Percentiles rank a stretch among this genome's conserved stretches.
Evolutionary conservation across 1,140 invertebrate species (phyloP).

Genomic region (Brachionus rubens): DNA sequence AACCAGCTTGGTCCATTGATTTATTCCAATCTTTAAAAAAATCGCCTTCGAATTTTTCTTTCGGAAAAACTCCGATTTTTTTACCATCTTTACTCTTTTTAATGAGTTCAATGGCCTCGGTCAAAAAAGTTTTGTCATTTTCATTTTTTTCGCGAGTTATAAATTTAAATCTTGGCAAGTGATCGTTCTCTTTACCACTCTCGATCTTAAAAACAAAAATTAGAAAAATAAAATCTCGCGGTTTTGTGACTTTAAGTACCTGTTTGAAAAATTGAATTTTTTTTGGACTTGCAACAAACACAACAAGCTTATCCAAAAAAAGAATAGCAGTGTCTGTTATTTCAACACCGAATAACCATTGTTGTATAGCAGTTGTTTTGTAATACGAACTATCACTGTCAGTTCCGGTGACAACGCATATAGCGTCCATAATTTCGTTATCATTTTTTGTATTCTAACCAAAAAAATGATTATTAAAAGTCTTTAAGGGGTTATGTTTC

Average conservation of each 20-base stretch:
- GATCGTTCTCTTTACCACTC: slow-evolving; percentile 44
- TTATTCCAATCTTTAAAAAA: slow-evolving; percentile 47
- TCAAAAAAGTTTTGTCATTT: slow-evolving; percentile 6
- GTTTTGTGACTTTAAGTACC: background rate
- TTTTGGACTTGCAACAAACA: slow-evolving; percentile 37
- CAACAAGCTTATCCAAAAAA: slow-evolving; percentile 33
- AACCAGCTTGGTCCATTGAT: background rate
- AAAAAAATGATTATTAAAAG: background rate
- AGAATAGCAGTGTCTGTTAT: slow-evolving; percentile 42
- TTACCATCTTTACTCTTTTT: slow-evolving; percentile 41
- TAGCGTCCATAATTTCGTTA: slow-evolving; percentile 23
- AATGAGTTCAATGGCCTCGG: slow-evolving; percentile 29
- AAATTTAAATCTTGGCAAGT: slow-evolving; percentile 42
- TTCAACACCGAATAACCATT: slow-evolving; percentile 40
- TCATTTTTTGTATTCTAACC: slow-evolving; percentile 19
- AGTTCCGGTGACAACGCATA: slow-evolving; percentile 37
- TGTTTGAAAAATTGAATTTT: slow-evolving; percentile 44
- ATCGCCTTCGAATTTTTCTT: slow-evolving; percentile 42
- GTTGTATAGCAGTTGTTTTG: slow-evolving; percentile 42
- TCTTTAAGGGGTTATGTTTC: background rate
- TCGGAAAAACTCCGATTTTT: slow-evolving; percentile 35
- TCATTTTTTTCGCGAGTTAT: slow-evolving; percentile 44
- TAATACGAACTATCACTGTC: slow-evolving; percentile 44
- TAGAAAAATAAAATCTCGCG: background rate
- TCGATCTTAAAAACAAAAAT: slow-evolving; percentile 4